Evolutionary conservation across 2,797 vertebrate genomes (phyloP).

Genomic region (Todus mexicanus): DNA sequence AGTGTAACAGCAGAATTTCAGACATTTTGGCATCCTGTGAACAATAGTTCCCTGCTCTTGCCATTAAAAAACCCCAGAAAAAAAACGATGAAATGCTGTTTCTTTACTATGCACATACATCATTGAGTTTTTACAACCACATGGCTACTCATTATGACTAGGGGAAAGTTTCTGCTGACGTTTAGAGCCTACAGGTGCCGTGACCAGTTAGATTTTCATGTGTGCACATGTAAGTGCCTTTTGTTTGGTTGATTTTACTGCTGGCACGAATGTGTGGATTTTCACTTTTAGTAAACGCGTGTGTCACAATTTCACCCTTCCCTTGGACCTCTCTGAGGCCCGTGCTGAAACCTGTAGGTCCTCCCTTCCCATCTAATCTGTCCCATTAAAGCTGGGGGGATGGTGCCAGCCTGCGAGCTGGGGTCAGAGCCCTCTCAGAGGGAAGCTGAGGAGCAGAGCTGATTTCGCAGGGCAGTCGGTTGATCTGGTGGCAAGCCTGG

Average conservation of each 20-base stretch:
- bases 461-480: fast-evolving
- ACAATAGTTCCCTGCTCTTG: neutral
- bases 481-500: neutral
- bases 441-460: neutral
- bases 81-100: neutral
- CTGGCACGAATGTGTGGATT: neutral
- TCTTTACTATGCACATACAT: neutral
- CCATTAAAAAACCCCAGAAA: neutral
- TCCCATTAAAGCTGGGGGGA: neutral
- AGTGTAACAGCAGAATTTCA: neutral
- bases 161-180: neutral
- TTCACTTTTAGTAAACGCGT: neutral
- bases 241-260: neutral
- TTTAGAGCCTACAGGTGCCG: neutral
- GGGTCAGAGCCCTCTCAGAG: neutral
- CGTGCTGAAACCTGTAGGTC: neutral
- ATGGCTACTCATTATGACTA: neutral
- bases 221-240: neutral
- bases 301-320: neutral
- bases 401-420: neutral
- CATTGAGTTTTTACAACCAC: neutral
- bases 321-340: neutral
- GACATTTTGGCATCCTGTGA: neutral
- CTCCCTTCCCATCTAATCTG: neutral
- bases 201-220: neutral